phyloP scores from a whole-genome alignment of 2,888 invertebrate genomes.

The Lathronympha strigana region DNA sequence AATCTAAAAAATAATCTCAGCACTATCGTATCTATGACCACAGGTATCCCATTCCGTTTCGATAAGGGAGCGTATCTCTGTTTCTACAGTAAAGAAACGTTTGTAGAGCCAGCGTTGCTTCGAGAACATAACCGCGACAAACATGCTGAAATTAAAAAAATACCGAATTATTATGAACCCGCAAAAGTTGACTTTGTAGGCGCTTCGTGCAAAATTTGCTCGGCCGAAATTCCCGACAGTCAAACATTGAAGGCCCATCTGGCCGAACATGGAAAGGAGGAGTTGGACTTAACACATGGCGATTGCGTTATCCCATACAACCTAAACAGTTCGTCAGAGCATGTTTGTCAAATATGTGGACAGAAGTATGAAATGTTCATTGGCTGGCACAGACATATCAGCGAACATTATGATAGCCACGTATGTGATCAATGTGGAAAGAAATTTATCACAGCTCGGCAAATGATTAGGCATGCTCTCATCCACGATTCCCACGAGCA shows the following conservation, averaged over 20 bases:
- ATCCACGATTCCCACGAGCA: slow-evolving; percentile 74
- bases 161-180: slow-evolving; percentile 29
- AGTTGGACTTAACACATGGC: slow-evolving; percentile 10
- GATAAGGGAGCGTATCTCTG: slow-evolving; percentile 28
- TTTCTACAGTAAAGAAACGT: slow-evolving; percentile 31
- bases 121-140: slow-evolving; percentile 17
- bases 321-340: slow-evolving; percentile 8
- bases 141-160: slow-evolving; percentile 9
- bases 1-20: slow-evolving; percentile 34
- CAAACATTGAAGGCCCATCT: slow-evolving; percentile 5
- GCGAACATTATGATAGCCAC: slow-evolving; percentile 74
- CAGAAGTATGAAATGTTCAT: slow-evolving; percentile 76
- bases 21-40: slow-evolving; percentile 3
- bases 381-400: slow-evolving; percentile 77
- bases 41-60: slow-evolving; percentile 8
- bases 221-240: slow-evolving; percentile 12
- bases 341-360: slow-evolving; percentile 63
- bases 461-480: slow-evolving; percentile 72
- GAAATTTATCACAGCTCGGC: slow-evolving; percentile 69
- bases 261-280: slow-evolving; percentile 9
- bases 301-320: slow-evolving; percentile 19
- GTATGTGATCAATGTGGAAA: slow-evolving; percentile 79
- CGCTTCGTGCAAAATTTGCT: slow-evolving; percentile 44
- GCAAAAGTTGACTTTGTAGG: slow-evolving; percentile 44
- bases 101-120: slow-evolving; percentile 11